Evolutionary conservation across 1,140 invertebrate genomes (phyloP).

Genomic region (Episyrphus balteatus): DNA sequence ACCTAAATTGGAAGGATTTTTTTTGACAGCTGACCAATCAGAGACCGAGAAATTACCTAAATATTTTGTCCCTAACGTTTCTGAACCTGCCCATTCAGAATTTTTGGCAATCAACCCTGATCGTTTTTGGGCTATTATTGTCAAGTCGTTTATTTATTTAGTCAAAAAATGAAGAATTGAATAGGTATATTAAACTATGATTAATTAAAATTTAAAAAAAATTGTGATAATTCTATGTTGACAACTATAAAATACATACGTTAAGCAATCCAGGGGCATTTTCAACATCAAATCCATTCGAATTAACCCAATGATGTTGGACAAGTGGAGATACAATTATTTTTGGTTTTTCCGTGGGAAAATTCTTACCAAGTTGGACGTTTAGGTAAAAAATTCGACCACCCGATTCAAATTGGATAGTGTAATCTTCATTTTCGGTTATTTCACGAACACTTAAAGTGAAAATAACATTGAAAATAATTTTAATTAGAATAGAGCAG

Average conservation of each 20-base stretch:
- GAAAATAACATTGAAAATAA: slow-evolving; percentile 8
- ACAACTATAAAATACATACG: slow-evolving; percentile 39
- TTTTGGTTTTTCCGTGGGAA: slow-evolving; percentile 61
- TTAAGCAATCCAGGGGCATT: slow-evolving; percentile 60
- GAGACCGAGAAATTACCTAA: too few relatives aligned
- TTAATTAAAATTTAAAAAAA: too few relatives aligned
- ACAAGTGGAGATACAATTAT: slow-evolving; percentile 54
- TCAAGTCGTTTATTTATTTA: too few relatives aligned
- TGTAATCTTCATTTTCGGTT: slow-evolving; percentile 55
- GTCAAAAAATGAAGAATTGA: too few relatives aligned
- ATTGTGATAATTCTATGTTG: too few relatives aligned
- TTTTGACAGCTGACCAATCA: too few relatives aligned
- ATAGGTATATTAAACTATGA: too few relatives aligned
- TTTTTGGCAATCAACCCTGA: too few relatives aligned
- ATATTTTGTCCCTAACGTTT: too few relatives aligned
- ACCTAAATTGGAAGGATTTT: too few relatives aligned
- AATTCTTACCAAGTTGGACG: slow-evolving; percentile 52
- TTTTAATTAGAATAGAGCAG: background rate
- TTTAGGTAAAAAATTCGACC: slow-evolving; percentile 50
- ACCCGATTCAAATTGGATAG: slow-evolving; percentile 52
- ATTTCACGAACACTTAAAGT: slow-evolving; percentile 54
- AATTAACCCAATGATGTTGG: slow-evolving; percentile 56
- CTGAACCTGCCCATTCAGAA: too few relatives aligned
- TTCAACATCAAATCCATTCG: slow-evolving; percentile 50
- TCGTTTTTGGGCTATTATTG: too few relatives aligned